Evolutionary conservation across 2,797 vertebrate species (phyloP).

Genomic region (Lates japonicus): DNA sequence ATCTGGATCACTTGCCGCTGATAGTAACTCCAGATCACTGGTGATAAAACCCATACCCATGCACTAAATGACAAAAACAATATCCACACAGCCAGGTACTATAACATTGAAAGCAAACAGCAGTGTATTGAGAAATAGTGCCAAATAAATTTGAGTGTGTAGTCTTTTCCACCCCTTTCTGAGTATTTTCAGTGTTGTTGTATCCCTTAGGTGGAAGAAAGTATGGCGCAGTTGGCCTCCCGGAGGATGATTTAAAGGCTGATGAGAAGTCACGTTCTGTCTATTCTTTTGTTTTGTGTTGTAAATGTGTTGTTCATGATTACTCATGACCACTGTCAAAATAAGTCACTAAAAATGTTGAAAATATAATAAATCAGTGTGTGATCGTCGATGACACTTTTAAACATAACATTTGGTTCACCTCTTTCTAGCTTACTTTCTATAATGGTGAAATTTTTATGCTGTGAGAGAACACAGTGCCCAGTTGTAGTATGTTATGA

Average conservation of each 20-base stretch:
- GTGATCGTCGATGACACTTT: not conserved
- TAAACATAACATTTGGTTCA: not conserved
- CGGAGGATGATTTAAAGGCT: not conserved
- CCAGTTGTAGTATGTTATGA: constrained; percentile 24
- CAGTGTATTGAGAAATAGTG: too few species aligned
- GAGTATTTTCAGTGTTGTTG: not conserved
- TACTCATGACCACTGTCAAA: not conserved
- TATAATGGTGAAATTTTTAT: not conserved
- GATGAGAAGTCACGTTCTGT: too few species aligned
- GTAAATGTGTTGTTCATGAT: not conserved
- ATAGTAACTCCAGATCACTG: too few species aligned
- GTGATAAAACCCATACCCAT: not conserved
- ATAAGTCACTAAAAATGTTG: not conserved
- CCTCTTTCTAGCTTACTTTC: not conserved
- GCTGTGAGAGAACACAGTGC: not conserved
- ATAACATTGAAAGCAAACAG: constrained; percentile 11
- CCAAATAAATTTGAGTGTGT: not conserved
- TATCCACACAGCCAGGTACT: not conserved
- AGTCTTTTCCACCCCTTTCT: not conserved
- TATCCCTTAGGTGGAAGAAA: constrained; percentile 45
- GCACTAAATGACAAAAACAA: not conserved
- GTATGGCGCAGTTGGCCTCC: not conserved
- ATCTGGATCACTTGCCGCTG: not conserved
- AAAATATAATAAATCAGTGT: not conserved
- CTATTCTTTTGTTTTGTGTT: not conserved